Percentiles rank a stretch among this genome's conserved stretches.
phyloP scores from a whole-genome alignment of 2,797 vertebrate species.

The Galago senegalensis region DNA sequence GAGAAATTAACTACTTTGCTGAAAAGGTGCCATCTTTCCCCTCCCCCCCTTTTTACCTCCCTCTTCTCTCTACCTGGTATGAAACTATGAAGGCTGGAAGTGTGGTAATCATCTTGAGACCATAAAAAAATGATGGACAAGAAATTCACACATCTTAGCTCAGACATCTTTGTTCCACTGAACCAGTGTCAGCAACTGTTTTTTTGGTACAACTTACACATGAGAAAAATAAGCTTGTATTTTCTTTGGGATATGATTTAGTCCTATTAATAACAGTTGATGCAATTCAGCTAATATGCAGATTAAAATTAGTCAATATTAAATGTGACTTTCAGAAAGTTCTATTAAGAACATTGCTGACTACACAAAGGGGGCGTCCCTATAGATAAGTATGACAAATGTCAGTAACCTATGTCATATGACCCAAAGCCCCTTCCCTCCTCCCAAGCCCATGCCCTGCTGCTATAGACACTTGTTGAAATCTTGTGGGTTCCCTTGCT shows the following conservation, averaged over 20 bases:
- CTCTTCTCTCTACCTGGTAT: background rate
- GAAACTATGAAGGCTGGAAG: background rate
- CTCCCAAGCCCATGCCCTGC: background rate
- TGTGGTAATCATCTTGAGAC: background rate
- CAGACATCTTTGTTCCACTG: background rate
- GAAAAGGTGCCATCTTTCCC: background rate
- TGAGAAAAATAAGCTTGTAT: background rate
- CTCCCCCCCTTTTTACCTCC: background rate
- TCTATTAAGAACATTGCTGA: background rate
- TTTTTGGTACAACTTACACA: background rate
- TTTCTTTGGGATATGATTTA: conserved; percentile 19
- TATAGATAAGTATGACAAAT: background rate
- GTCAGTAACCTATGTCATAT: background rate
- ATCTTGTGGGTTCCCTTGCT: background rate
- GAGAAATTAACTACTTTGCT: background rate
- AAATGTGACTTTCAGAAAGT: background rate
- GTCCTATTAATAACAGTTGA: background rate
- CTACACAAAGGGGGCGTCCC: background rate
- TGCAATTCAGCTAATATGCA: background rate
- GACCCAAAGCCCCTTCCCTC: background rate
- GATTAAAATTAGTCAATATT: background rate
- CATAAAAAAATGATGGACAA: background rate
- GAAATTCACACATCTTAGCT: background rate
- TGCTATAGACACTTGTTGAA: background rate
- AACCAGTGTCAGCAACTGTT: conserved; percentile 24